These are phyloP conservation scores for Phyllopteryx taeniolatus DNA, from an alignment of 2,113 vertebrate genomes.

Conservation along the genomic window DNA sequence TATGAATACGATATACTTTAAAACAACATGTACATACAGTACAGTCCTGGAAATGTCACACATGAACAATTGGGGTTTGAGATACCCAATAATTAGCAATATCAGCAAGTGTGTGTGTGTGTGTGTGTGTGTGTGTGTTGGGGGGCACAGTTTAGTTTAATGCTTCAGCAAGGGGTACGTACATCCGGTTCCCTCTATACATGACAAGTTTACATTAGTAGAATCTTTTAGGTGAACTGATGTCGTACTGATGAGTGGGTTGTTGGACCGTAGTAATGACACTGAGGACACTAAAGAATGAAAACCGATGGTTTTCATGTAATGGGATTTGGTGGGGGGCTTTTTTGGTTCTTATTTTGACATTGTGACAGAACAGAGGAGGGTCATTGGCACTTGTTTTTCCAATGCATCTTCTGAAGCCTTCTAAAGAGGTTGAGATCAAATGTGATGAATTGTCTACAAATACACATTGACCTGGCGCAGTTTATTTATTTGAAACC, in stretches of 20 bases:
- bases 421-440: neutral
- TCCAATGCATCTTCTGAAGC: too few relatives aligned
- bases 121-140: too few relatives aligned
- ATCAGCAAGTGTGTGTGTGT: too few relatives aligned
- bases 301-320: slow-evolving; percentile 3
- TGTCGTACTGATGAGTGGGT: slow-evolving; percentile 33
- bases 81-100: neutral
- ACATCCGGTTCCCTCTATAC: neutral
- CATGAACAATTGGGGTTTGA: neutral
- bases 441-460: neutral
- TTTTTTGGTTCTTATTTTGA: slow-evolving; percentile 36
- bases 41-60: too few relatives aligned
- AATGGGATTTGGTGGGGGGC: slow-evolving; percentile 21
- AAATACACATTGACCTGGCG: neutral
- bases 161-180: neutral
- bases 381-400: neutral
- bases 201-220: slow-evolving; percentile 16
- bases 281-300: slow-evolving; percentile 11
- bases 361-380: slow-evolving; percentile 1
- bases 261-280: slow-evolving; percentile 19
- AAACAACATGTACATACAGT: too few relatives aligned
- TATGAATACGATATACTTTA: too few relatives aligned
- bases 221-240: slow-evolving; percentile 24
- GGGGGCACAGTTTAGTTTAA: neutral
- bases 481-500: slow-evolving; percentile 22